These are phyloP conservation scores for Dryomyza anilis DNA, from an alignment of 2,888 invertebrate genomes.

Conservation along the genomic window DNA sequence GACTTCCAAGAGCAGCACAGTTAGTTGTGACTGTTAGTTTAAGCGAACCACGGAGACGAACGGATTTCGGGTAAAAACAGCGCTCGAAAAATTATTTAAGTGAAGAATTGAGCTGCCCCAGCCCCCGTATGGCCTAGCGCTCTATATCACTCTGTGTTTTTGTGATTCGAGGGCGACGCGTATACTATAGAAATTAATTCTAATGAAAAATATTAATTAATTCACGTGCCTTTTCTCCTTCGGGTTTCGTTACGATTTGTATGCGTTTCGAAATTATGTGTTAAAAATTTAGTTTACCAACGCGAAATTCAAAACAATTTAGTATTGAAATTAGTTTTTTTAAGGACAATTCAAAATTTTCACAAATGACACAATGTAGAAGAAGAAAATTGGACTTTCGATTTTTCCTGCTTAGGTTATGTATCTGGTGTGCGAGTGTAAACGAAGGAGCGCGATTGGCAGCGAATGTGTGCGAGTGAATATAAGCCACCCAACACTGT, in stretches of 20 bases:
- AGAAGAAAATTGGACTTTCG: slow-evolving; percentile 38
- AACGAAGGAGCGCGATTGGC: background rate
- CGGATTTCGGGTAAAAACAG: slow-evolving; percentile 60
- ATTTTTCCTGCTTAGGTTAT: slow-evolving; percentile 43
- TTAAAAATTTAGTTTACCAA: too few species aligned
- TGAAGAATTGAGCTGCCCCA: slow-evolving; percentile 2
- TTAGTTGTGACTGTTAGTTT: slow-evolving; percentile 60
- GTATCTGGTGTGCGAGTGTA: slow-evolving; percentile 35
- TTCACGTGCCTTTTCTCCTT: too few species aligned
- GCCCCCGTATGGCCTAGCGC: slow-evolving; percentile 13
- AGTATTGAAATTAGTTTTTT: slow-evolving; percentile 1
- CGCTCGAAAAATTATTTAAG: slow-evolving; percentile 25
- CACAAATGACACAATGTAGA: slow-evolving; percentile 24
- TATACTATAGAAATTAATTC: too few species aligned
- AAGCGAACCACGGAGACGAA: slow-evolving; percentile 62
- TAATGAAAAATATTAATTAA: too few species aligned
- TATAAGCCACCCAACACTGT: too few species aligned
- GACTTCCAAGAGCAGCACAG: slow-evolving; percentile 50
- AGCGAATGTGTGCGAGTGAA: slow-evolving; percentile 19
- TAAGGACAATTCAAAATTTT: slow-evolving; percentile 5
- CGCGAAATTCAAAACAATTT: background rate
- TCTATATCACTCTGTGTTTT: slow-evolving; percentile 18
- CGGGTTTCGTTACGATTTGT: too few species aligned
- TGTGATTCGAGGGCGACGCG: background rate
- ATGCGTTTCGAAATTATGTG: too few species aligned